Conservation (phyloP, 2,113 vertebrate species). For the Tympanuchus pallidicinctus region DNA sequence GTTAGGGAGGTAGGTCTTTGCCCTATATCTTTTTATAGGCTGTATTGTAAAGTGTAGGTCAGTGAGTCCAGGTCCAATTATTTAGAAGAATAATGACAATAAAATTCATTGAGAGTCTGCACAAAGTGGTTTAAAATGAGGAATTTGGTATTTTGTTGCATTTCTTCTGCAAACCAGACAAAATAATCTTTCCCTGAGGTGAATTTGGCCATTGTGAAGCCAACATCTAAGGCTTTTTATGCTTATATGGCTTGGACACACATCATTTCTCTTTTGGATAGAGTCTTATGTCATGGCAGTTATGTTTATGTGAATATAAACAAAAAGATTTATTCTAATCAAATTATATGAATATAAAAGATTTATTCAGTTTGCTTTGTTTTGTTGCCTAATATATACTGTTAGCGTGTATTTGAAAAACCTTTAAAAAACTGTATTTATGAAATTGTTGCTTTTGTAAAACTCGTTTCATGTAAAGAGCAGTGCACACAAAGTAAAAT, state of each 20-base stretch:
- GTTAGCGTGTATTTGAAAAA: neutral
- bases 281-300: neutral
- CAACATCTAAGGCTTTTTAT: neutral
- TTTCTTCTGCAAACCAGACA: neutral
- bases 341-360: neutral
- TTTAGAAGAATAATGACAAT: neutral
- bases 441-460: neutral
- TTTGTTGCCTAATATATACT: neutral
- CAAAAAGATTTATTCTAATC: neutral
- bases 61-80: neutral
- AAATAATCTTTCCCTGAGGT: conserved; percentile 4
- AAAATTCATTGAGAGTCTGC: neutral
- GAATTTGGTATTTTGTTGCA: neutral
- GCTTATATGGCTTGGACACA: conserved; percentile 32
- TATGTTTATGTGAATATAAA: conserved; percentile 16
- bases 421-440: neutral
- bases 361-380: neutral
- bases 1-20: neutral
- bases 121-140: neutral
- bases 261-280: neutral
- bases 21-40: neutral
- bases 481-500: neutral
- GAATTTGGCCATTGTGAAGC: neutral
- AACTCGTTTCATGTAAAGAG: neutral
- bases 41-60: neutral